Conservation (phyloP, 1,140 invertebrate species). For the Steinernema khuongi region DNA sequence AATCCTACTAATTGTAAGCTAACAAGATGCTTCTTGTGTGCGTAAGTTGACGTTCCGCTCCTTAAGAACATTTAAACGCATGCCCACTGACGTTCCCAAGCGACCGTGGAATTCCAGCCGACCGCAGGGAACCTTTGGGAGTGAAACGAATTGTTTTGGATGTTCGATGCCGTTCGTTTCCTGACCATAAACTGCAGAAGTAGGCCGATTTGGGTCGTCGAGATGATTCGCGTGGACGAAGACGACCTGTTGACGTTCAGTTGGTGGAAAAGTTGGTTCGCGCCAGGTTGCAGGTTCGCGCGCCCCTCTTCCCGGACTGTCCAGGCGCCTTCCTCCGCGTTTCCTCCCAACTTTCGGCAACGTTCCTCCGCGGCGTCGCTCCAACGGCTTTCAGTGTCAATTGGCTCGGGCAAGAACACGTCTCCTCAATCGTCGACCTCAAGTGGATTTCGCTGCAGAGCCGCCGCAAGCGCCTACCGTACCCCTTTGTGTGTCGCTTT, state of each 20-base stretch:
- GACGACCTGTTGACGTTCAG: not conserved
- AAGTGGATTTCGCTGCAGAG: not conserved
- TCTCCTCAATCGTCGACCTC: not conserved
- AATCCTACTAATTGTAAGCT: no score
- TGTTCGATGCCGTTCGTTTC: not conserved
- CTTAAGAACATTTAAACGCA: no score
- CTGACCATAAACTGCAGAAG: not conserved
- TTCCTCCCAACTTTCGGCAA: not conserved
- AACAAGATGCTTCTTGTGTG: no score
- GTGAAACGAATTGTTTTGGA: not conserved
- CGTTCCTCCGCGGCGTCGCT: not conserved
- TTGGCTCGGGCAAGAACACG: not conserved
- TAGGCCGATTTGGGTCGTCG: slow-evolving; percentile 8
- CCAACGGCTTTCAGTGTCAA: slow-evolving; percentile 8
- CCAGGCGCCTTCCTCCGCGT: no score
- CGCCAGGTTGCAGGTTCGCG: no score
- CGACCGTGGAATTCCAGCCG: not conserved
- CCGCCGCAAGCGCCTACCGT: not conserved
- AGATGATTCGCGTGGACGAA: slow-evolving; percentile 1
- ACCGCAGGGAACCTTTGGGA: not conserved
- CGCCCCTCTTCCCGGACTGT: no score
- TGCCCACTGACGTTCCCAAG: no score
- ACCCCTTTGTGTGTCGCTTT: not conserved
- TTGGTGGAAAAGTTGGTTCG: not conserved
- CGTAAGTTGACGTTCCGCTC: no score